Evolutionary conservation across 1,140 invertebrate species (phyloP), one percentile per base, ranked within the genome.

Genomic region (Papilio machaon): DNA sequence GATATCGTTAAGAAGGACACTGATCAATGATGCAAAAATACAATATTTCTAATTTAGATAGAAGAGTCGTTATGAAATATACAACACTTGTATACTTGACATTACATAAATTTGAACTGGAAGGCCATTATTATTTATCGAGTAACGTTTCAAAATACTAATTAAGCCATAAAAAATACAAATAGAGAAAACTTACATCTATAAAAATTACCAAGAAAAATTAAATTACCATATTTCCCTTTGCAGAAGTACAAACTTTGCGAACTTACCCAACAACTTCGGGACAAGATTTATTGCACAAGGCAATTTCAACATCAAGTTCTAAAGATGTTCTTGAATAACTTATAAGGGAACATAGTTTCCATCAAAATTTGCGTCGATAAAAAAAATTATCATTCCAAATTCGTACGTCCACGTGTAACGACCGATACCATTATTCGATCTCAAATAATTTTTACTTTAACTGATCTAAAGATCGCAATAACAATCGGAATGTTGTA

Each of bases 261-360:
- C 46, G 19, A 76, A 76, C 43, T 76, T 76, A 54, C 74, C 13
- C 23, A 76, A 76, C 74, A 76, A 54, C 19, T 74, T 52, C 7
- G 46, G 43, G 54, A 76, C 74, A 76, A 76, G 73, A 76, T 35
- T 76, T 76, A 76, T 76, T 52, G 23, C 74, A 76, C 11, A 15
- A 76, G 47, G 74, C 74, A 76, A 76, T 76, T 76, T 76, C 46
- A 52, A 52, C 74, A 76, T 76, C 30, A 35, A 76, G 19, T 54
- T 76, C n/a, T 76, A 54, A 76, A 76, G 74, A 76, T 23, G 43
- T 52, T 76, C n/a, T 52, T 47, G 43, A 76, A 52, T 30, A 35
- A 76, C n/a, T 76, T 47, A 47, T 23, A 30, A 23, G n/a, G 74
- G 38, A 52, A 76, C 11, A 76, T 30, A 76, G 43, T 76, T 54